These are phyloP conservation scores for Lutraria lutraria DNA, from an alignment of 2,888 invertebrate genomes.

Conservation along the genomic window DNA sequence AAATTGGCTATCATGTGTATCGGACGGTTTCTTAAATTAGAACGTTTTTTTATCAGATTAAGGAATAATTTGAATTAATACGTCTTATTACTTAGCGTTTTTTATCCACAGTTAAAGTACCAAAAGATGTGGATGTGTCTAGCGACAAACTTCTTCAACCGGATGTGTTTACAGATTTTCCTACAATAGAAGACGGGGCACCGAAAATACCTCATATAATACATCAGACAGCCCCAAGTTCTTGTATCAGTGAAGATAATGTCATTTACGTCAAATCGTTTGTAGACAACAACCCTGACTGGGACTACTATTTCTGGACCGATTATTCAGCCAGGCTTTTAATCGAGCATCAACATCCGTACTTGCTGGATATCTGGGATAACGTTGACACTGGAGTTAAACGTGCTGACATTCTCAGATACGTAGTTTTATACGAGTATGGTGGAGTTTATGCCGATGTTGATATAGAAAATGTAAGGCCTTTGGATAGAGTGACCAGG, in stretches of 20 bases:
- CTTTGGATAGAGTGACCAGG: constrained; percentile 69
- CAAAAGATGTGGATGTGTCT: background rate
- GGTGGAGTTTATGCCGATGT: constrained; percentile 82
- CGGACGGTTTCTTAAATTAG: too few species aligned
- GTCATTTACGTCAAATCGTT: constrained; percentile 65
- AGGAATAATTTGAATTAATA: too few species aligned
- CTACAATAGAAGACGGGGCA: background rate
- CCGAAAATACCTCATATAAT: constrained; percentile 59
- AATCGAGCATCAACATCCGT: constrained; percentile 75
- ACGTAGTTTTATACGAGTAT: constrained; percentile 52
- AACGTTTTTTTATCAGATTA: background rate
- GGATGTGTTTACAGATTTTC: constrained; percentile 42
- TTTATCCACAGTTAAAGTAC: background rate
- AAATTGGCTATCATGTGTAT: too few species aligned
- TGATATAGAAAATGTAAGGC: constrained; percentile 78
- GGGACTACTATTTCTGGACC: constrained; percentile 84
- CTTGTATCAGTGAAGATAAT: constrained; percentile 24
- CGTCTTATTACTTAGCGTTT: background rate
- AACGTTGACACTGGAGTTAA: constrained; percentile 74
- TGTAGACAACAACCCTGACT: constrained; percentile 77
- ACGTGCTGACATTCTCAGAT: constrained; percentile 80
- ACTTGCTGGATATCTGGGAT: constrained; percentile 73
- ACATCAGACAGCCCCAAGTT: constrained; percentile 45
- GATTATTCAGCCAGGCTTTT: constrained; percentile 77
- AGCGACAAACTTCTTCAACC: constrained; percentile 32